Percentiles rank a stretch among this genome's conserved stretches.
phyloP scores from a whole-genome alignment of 2,888 invertebrate genomes.

The Oegoconia quadripuncta region DNA sequence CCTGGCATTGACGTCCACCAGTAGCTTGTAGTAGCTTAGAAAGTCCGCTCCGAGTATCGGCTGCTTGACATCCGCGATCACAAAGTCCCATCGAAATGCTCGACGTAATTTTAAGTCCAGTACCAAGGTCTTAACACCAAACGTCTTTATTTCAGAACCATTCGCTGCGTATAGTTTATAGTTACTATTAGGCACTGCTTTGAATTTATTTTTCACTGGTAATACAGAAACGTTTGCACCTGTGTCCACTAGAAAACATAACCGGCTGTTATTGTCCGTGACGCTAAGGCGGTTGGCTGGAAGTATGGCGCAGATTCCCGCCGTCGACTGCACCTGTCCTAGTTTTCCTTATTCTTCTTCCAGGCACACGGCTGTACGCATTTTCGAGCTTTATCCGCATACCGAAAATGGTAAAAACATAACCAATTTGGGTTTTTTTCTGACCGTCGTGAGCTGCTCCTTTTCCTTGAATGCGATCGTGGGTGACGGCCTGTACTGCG shows the following conservation, averaged over 20 bases:
- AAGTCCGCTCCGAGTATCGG: slow-evolving; percentile 30
- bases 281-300: slow-evolving; percentile 8
- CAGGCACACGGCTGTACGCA: slow-evolving; percentile 1
- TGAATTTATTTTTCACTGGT: too few relatives aligned
- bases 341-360: slow-evolving; percentile 8
- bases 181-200: neutral
- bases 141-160: slow-evolving; percentile 1
- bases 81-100: slow-evolving; percentile 23
- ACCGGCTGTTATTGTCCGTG: slow-evolving; percentile 3
- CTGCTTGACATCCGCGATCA: slow-evolving; percentile 22
- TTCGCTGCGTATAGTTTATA: slow-evolving; percentile 15
- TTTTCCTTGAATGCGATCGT: neutral
- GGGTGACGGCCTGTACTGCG: neutral
- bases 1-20: slow-evolving; percentile 20
- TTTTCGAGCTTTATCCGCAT: neutral
- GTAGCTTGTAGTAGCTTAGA: slow-evolving; percentile 18
- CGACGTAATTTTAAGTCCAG: slow-evolving; percentile 23
- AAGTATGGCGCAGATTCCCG: slow-evolving; percentile 9
- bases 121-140: slow-evolving; percentile 15
- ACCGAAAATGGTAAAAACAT: slow-evolving; percentile 3
- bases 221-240: slow-evolving; percentile 9
- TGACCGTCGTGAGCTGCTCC: neutral
- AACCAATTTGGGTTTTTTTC: neutral
- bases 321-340: slow-evolving; percentile 6
- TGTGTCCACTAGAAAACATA: slow-evolving; percentile 10